Percentiles rank a stretch among this genome's conserved stretches.
Evolutionary conservation across 2,113 vertebrate species (phyloP).

Genomic region (Butastur rufipennis): DNA sequence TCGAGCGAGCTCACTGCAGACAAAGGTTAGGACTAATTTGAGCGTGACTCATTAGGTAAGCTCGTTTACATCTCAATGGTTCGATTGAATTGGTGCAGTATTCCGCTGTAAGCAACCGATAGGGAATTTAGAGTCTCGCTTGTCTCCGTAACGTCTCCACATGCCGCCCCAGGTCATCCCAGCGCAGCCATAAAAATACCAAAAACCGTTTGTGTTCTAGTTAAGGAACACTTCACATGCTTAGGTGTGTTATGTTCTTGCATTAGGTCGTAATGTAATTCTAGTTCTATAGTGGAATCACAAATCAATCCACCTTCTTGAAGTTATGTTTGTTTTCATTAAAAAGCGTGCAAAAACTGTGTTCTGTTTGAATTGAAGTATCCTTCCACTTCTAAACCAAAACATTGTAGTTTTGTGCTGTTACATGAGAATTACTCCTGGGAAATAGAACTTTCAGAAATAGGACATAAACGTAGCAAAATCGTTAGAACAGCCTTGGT

Average conservation of each 20-base stretch:
- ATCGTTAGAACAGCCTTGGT: background rate
- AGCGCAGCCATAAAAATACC: background rate
- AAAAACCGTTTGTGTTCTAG: rapidly evolving
- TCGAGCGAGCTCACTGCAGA: background rate
- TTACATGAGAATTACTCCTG: background rate
- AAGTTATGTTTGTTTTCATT: background rate
- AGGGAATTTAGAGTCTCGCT: background rate
- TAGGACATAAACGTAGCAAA: background rate
- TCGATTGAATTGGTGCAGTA: background rate
- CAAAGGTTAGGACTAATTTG: background rate
- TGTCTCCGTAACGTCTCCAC: background rate
- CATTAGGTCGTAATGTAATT: rapidly evolving
- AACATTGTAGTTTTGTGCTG: background rate
- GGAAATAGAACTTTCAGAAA: background rate
- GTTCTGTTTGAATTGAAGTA: background rate
- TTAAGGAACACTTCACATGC: rapidly evolving
- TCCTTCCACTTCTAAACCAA: background rate
- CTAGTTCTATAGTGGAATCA: background rate
- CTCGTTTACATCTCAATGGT: background rate
- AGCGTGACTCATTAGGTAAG: background rate
- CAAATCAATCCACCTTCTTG: background rate
- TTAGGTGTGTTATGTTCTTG: rapidly evolving
- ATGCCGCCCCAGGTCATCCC: background rate
- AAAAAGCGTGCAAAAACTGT: background rate
- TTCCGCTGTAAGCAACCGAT: background rate